These are phyloP conservation scores for Brevimyrus niger DNA, from an alignment of 2,113 vertebrate genomes.

Conservation along the genomic window DNA sequence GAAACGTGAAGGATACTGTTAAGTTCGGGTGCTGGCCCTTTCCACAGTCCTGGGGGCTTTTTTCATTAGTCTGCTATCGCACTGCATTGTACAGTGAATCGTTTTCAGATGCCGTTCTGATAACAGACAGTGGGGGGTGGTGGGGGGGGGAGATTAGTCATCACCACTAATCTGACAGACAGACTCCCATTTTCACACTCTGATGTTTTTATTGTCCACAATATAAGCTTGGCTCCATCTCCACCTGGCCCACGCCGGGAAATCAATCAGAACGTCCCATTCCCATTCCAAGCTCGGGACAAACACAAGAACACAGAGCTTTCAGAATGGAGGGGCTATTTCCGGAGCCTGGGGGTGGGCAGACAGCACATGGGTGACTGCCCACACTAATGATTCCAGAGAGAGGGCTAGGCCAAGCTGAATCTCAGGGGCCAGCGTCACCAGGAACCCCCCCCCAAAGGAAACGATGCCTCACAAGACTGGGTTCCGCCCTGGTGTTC, in stretches of 20 bases:
- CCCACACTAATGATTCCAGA: background rate
- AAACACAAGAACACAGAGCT: background rate
- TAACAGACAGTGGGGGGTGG: background rate
- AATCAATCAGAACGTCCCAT: background rate
- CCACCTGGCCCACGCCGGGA: background rate
- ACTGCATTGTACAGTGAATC: background rate
- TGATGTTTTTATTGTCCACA: background rate
- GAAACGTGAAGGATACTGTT: background rate
- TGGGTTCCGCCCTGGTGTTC: background rate
- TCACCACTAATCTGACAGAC: background rate
- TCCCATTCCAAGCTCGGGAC: background rate
- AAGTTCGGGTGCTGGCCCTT: background rate
- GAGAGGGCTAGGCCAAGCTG: background rate
- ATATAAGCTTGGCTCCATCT: background rate
- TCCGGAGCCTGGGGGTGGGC: background rate
- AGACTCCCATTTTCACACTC: background rate
- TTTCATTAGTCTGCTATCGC: background rate
- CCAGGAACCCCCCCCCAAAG: background rate
- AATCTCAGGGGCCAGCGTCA: background rate
- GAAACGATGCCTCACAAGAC: background rate
- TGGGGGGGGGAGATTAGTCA: background rate
- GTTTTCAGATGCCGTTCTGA: slow-evolving; percentile 1
- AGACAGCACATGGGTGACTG: background rate
- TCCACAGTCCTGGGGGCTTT: background rate
- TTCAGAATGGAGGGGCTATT: background rate